phyloP scores from a whole-genome alignment of 2,888 invertebrate genomes.

The Papilio elwesi region DNA sequence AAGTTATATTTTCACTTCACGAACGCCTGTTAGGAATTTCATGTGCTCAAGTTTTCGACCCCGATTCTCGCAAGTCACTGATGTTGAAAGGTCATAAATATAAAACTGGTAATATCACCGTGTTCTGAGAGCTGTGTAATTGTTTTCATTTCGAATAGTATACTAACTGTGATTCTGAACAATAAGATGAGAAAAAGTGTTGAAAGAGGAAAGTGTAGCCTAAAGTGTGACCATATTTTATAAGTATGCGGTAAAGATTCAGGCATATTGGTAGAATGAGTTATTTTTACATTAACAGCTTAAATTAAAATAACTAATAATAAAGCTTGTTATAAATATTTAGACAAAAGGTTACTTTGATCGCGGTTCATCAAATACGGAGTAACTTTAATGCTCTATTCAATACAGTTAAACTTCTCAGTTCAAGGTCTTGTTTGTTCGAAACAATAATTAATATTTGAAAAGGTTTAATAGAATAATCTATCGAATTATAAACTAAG shows the following conservation, averaged over 20 bases:
- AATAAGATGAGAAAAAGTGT: too few species aligned
- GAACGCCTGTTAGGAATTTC: neutral
- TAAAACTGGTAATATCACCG: too few species aligned
- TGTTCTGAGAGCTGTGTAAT: too few species aligned
- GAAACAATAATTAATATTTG: constrained; percentile 14
- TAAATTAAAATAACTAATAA: too few species aligned
- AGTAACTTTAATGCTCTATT: neutral
- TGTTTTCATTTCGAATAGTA: too few species aligned
- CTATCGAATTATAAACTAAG: constrained; percentile 17
- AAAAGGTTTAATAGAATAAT: constrained; percentile 5
- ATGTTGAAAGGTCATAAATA: neutral
- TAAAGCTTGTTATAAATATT: neutral
- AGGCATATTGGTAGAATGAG: neutral
- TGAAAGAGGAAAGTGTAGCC: neutral
- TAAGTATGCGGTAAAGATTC: neutral
- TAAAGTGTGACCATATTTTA: neutral
- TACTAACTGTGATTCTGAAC: too few species aligned
- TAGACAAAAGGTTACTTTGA: neutral
- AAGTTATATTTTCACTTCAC: neutral
- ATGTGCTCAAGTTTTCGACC: neutral
- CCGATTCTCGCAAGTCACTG: neutral
- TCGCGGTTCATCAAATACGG: neutral
- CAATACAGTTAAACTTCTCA: neutral
- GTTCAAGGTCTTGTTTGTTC: neutral
- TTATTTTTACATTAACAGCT: too few species aligned